Evolutionary conservation across 2,888 invertebrate genomes (phyloP), one percentile per base, ranked within the genome.

Genomic region (Drosophila villosipedis): DNA sequence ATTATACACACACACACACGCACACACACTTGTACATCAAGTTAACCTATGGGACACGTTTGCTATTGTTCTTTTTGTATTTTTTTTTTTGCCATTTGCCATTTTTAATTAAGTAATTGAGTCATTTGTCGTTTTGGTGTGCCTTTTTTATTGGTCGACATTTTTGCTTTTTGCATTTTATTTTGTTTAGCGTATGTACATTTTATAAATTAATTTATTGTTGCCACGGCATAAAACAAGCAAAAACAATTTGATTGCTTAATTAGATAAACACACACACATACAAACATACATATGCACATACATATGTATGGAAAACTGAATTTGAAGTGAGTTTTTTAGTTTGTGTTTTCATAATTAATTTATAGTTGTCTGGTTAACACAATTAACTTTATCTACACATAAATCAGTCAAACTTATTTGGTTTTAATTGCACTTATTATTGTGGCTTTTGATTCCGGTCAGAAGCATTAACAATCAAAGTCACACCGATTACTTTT

Each of bases 201-300:
- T 88, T 86, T 86, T 61, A 89, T 86, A 85, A 86, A 85, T 83
- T 78, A 80, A 86, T 86, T 86, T 89, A 85, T 89, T 76, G 74
- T 76, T 77, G 37, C 52, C 68, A 39, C 60, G 25, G 47, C 39
- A 28, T 35, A 49, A 30, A 54, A 25, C 37, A 49, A 35, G 31
- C 14, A 47, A 50, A 41, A 50, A 35, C 31, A 19, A 52, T 67
- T 79, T 80, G 58, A 80, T 73, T 76, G 72, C 50, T 60, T 75
- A 78, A 79, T 78, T 79, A 57, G 58, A 22, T 64, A 37, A 50
- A 22, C 49, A n/a, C 53, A 22, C 53, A 22, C 47, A 22, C 41
- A n/a, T 35, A 49, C 37, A 37, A 7, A 19, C 37, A 35, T 14
- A 35, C 4, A 35, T 35, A 35, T 33, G 35, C 0, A 31, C 3